These are phyloP conservation scores for Mirounga angustirostris DNA, from an alignment of 2,113 vertebrate genomes.

Conservation along the genomic window DNA sequence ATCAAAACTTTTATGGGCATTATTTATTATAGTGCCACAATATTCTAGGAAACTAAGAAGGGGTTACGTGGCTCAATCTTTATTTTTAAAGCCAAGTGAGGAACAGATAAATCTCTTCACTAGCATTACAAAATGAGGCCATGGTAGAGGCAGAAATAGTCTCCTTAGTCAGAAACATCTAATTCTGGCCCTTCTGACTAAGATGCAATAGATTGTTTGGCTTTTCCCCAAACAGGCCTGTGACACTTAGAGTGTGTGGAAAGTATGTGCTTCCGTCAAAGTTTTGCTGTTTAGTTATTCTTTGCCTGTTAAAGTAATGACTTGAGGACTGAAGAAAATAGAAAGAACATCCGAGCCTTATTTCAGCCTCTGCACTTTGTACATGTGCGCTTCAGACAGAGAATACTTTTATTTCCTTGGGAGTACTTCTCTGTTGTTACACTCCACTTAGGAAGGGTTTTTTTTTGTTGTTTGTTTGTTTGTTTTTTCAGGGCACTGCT, in stretches of 20 bases:
- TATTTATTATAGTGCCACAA: constrained; percentile 37
- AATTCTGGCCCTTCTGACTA: constrained; percentile 24
- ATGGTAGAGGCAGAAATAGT: constrained; percentile 43
- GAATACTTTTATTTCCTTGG: constrained; percentile 56
- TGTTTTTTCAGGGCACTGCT: not conserved
- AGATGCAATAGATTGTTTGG: constrained; percentile 30
- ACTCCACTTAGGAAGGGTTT: constrained; percentile 12
- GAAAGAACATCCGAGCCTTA: constrained; percentile 32
- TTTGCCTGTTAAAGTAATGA: constrained; percentile 63
- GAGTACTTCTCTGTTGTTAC: constrained; percentile 53
- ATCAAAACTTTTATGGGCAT: constrained; percentile 57
- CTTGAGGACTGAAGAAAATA: constrained; percentile 52
- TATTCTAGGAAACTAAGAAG: constrained; percentile 37
- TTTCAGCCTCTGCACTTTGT: constrained; percentile 26
- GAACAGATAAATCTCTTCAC: constrained; percentile 63
- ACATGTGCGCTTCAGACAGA: not conserved
- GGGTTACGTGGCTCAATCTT: constrained; percentile 34
- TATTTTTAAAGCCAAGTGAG: constrained; percentile 61
- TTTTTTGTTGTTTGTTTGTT: not conserved
- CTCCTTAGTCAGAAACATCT: constrained; percentile 41
- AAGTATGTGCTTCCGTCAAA: constrained; percentile 64
- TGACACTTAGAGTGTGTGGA: constrained; percentile 65
- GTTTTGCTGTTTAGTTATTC: constrained; percentile 62
- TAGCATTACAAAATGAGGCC: constrained; percentile 37
- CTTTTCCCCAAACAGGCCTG: constrained; percentile 62